These are phyloP conservation scores for Gila robusta DNA, from an alignment of 2,797 vertebrate species.

Conservation along the genomic window DNA sequence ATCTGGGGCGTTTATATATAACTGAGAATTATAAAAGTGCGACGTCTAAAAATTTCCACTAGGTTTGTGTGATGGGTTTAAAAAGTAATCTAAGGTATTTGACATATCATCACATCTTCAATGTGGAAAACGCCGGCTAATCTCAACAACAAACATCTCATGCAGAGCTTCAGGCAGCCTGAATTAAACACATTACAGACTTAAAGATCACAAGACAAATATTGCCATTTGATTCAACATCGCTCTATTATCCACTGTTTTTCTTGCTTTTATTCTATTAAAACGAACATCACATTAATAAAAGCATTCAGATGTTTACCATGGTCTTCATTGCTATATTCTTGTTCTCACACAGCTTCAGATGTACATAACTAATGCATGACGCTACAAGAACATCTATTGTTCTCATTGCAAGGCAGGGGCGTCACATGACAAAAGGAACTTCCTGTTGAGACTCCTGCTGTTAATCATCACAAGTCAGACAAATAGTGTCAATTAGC, in stretches of 20 bases:
- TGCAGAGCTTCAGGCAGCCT: background rate
- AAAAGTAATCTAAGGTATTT: slow-evolving; percentile 7
- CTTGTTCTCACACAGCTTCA: background rate
- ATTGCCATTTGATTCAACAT: background rate
- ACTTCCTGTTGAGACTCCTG: background rate
- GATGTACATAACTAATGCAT: background rate
- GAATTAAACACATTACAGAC: slow-evolving; percentile 17
- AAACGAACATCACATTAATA: background rate
- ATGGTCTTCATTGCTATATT: background rate
- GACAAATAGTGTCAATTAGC: slow-evolving; percentile 23
- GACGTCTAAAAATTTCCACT: background rate
- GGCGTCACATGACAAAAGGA: background rate
- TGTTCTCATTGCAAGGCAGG: background rate
- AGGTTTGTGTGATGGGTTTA: background rate
- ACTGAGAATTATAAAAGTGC: background rate
- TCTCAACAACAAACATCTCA: slow-evolving; percentile 19
- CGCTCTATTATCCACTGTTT: background rate
- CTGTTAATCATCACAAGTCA: slow-evolving; percentile 29
- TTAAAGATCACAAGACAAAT: background rate
- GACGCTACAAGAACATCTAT: background rate
- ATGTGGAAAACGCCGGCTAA: background rate
- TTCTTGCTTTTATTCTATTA: background rate
- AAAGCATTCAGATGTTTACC: background rate
- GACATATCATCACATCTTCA: background rate
- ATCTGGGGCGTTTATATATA: background rate